These are phyloP conservation scores for Drosophila biarmipes DNA, from an alignment of 1,140 invertebrate genomes.

Conservation along the genomic window DNA sequence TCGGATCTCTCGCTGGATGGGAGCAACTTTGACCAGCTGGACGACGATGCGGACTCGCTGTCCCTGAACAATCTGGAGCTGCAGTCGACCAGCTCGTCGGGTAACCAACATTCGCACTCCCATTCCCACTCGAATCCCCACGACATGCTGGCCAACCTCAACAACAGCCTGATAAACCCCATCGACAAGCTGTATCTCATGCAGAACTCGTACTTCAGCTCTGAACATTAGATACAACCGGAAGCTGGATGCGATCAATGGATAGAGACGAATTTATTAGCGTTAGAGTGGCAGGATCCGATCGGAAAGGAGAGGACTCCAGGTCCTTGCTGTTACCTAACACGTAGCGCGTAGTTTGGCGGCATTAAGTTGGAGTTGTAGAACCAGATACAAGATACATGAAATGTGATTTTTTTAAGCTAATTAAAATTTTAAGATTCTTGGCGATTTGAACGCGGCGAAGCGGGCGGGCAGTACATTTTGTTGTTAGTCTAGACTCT, in stretches of 20 bases:
- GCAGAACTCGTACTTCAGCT: slow-evolving; percentile 96
- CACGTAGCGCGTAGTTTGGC: slow-evolving; percentile 15
- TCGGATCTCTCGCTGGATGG: slow-evolving; percentile 94
- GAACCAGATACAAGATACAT: slow-evolving; percentile 53
- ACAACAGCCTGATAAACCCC: slow-evolving; percentile 91
- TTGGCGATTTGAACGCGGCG: slow-evolving; percentile 34
- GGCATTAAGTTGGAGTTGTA: slow-evolving; percentile 56
- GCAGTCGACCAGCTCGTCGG: slow-evolving; percentile 86
- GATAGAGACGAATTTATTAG: slow-evolving; percentile 81
- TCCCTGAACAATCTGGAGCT: slow-evolving; percentile 90
- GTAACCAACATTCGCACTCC: slow-evolving; percentile 70
- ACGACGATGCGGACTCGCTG: slow-evolving; percentile 92
- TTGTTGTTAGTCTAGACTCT: slow-evolving; percentile 63
- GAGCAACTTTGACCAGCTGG: slow-evolving; percentile 91
- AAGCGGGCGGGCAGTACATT: slow-evolving; percentile 37
- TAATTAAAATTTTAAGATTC: slow-evolving; percentile 75
- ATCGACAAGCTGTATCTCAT: slow-evolving; percentile 99
- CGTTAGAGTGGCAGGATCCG: slow-evolving; percentile 56
- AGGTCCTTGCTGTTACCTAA: slow-evolving; percentile 49
- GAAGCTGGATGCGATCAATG: neutral
- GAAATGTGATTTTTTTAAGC: slow-evolving; percentile 79
- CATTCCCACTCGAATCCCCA: slow-evolving; percentile 85
- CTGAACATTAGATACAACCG: slow-evolving; percentile 64
- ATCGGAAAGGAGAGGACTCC: slow-evolving; percentile 19
- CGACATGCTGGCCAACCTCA: slow-evolving; percentile 86